Evolutionary conservation across 1,140 invertebrate species (phyloP).

Genomic region (Lordiphosa collinella): DNA sequence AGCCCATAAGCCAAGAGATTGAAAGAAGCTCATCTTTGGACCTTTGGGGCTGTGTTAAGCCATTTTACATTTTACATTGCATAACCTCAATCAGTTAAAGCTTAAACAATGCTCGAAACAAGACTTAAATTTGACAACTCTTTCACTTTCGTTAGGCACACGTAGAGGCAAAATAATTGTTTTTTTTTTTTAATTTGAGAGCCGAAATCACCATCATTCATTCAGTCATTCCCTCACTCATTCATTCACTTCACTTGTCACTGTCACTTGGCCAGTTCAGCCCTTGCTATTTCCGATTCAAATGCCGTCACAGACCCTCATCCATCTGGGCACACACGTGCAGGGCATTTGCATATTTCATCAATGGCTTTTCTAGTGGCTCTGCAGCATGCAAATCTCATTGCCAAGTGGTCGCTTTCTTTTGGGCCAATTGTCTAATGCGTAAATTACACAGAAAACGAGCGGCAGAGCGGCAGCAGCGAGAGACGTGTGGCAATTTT

Average conservation of each 20-base stretch:
- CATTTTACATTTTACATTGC: too few relatives aligned
- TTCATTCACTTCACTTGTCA: too few relatives aligned
- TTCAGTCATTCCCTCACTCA: too few relatives aligned
- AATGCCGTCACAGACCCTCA: conserved; percentile 11
- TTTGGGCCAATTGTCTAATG: conserved; percentile 69
- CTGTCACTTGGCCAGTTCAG: background rate
- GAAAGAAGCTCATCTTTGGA: too few relatives aligned
- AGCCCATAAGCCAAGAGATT: too few relatives aligned
- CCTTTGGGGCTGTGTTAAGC: too few relatives aligned
- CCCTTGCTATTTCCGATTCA: background rate
- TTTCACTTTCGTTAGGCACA: conserved; percentile 57
- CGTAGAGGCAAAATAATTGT: conserved; percentile 7
- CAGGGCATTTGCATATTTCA: conserved; percentile 54
- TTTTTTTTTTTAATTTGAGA: too few relatives aligned
- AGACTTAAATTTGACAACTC: background rate
- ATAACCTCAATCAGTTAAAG: conserved; percentile 14
- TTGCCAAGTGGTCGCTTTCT: conserved; percentile 43
- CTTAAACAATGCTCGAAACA: too few relatives aligned
- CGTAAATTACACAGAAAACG: conserved; percentile 58
- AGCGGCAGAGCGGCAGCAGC: conserved; percentile 10
- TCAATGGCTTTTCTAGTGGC: conserved; percentile 44
- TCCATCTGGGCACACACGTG: conserved; percentile 46
- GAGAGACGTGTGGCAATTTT: conserved; percentile 50
- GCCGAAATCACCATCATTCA: too few relatives aligned
- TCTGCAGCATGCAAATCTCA: conserved; percentile 60